Evolutionary conservation across 1,140 invertebrate species (phyloP).

Genomic region (Drosophila seguyi): DNA sequence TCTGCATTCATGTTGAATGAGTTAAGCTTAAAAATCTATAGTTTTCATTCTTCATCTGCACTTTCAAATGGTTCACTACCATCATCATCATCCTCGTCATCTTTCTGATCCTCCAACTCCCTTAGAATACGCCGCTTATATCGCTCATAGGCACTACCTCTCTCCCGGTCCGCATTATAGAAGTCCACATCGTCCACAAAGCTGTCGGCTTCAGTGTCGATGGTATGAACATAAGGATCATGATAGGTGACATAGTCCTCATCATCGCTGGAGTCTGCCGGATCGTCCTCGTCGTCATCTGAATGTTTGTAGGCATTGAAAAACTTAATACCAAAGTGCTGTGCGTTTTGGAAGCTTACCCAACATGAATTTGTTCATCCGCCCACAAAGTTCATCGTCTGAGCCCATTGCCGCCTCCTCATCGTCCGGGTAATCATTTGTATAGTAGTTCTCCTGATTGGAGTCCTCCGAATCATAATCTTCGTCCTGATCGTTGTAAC

Average conservation of each 20-base stretch:
- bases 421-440: conserved; percentile 87
- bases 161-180: conserved; percentile 85
- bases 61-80: conserved; percentile 71
- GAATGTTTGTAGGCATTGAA: neutral
- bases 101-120: conserved; percentile 72
- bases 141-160: conserved; percentile 86
- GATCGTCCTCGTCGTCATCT: conserved; percentile 75
- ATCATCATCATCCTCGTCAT: conserved; percentile 80
- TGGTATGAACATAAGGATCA: conserved; percentile 84
- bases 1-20: neutral
- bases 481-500: conserved; percentile 64
- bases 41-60: conserved; percentile 62
- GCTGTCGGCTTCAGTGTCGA: conserved; percentile 75
- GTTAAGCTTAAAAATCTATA: neutral
- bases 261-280: conserved; percentile 82
- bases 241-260: conserved; percentile 80
- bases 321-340: neutral
- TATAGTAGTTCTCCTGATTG: conserved; percentile 86
- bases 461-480: conserved; percentile 86
- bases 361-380: conserved; percentile 76
- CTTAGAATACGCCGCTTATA: conserved; percentile 85
- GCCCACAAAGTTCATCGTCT: conserved; percentile 69
- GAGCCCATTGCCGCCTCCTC: conserved; percentile 74
- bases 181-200: conserved; percentile 86
- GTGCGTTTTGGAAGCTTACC: conserved; percentile 33